Percentiles rank a stretch among this genome's conserved stretches.
Evolutionary conservation across 2,888 invertebrate genomes (phyloP).

Genomic region (Xestobium rufovillosum): DNA sequence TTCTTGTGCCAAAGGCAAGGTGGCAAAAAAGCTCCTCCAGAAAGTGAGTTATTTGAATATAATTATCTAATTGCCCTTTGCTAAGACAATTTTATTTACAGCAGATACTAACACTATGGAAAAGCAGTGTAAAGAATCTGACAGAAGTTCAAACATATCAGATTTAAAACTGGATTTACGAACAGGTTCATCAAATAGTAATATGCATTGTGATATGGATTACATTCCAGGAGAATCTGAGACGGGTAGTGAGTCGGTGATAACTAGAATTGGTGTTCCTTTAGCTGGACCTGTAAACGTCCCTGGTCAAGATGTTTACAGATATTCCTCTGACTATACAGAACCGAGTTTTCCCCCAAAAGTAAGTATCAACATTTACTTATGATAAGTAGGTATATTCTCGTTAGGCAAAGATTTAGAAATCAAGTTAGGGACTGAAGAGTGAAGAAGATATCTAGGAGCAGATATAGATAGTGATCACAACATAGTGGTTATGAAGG

Average conservation of each 20-base stretch:
- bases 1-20: conserved; percentile 68
- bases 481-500: too few relatives aligned
- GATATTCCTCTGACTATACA: conserved; percentile 69
- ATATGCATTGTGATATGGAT: conserved; percentile 52
- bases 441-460: too few relatives aligned
- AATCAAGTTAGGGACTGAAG: too few relatives aligned
- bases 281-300: conserved; percentile 72
- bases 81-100: conserved; percentile 24
- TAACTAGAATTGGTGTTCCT: conserved; percentile 59
- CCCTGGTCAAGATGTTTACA: conserved; percentile 59
- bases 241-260: conserved; percentile 49
- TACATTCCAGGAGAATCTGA: conserved; percentile 48
- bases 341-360: conserved; percentile 74
- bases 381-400: too few relatives aligned
- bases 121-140: conserved; percentile 66
- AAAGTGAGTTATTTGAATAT: conserved; percentile 34
- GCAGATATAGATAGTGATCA: too few relatives aligned
- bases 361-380: conserved; percentile 33
- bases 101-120: conserved; percentile 49
- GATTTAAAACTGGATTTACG: conserved; percentile 84
- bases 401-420: too few relatives aligned
- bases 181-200: conserved; percentile 73
- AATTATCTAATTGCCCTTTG: not conserved
- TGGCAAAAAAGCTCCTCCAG: conserved; percentile 48
- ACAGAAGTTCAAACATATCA: conserved; percentile 86